phyloP scores from a whole-genome alignment of 2,113 vertebrate species.

The Oreocharis arfaki region DNA sequence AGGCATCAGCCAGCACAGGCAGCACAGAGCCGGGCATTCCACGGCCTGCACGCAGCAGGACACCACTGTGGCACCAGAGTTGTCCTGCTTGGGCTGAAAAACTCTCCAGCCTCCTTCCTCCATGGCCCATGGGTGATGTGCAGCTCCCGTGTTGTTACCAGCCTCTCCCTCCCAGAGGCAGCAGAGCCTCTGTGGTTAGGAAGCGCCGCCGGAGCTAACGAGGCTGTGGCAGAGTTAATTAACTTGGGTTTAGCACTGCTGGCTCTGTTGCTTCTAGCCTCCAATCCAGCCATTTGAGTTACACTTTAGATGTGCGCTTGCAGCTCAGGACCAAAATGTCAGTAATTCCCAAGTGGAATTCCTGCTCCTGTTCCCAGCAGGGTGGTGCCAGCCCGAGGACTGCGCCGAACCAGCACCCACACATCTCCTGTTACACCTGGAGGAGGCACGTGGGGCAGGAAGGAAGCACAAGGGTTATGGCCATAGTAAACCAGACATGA shows the following conservation, averaged over 20 bases:
- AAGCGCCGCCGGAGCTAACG: not conserved
- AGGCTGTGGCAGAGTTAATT: not conserved
- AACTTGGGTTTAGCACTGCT: not conserved
- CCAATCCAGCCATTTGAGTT: not conserved
- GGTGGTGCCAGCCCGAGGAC: not conserved
- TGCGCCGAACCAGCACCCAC: not conserved
- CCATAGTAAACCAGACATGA: not conserved
- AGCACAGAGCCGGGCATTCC: accelerated
- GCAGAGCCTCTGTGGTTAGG: not conserved
- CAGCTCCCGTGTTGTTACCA: not conserved
- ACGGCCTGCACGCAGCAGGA: no score
- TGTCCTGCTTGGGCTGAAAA: not conserved
- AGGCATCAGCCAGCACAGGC: not conserved
- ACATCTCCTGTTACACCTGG: not conserved
- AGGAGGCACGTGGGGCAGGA: not conserved
- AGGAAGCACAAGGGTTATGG: not conserved
- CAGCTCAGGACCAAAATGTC: not conserved
- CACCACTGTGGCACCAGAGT: not conserved
- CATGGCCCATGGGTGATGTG: not conserved
- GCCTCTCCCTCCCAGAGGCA: not conserved
- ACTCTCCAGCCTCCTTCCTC: not conserved
- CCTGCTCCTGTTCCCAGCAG: not conserved
- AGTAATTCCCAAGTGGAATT: not conserved
- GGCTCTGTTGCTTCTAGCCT: not conserved
- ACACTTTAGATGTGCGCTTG: not conserved